Conservation (phyloP, 2,797 vertebrate species). For the Gymnopithys bicolor region DNA sequence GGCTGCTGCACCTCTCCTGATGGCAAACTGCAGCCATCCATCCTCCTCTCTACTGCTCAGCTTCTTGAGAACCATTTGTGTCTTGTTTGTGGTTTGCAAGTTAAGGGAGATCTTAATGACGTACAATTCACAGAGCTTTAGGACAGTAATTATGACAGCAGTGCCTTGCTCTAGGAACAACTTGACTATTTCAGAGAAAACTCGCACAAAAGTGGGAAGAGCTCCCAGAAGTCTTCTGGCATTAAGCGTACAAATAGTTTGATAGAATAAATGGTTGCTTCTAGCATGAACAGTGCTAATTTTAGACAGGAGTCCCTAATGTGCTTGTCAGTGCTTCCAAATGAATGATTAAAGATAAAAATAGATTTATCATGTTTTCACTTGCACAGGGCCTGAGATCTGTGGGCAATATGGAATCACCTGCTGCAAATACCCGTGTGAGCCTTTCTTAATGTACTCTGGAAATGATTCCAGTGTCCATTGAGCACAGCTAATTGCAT, state of each 20-base stretch:
- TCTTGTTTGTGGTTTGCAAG: not conserved
- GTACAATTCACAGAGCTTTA: not conserved
- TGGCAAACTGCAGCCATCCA: not conserved
- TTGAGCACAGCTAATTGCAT: constrained; percentile 24
- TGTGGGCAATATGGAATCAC: constrained; percentile 12
- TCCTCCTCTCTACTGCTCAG: not conserved
- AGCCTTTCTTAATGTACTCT: constrained; percentile 20
- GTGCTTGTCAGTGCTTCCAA: constrained; percentile 45
- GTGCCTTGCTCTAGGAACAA: not conserved
- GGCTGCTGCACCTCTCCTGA: not conserved
- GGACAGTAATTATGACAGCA: not conserved
- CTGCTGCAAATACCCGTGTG: not conserved
- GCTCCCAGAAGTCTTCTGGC: constrained; percentile 49
- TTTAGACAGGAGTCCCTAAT: constrained; percentile 68
- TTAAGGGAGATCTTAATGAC: not conserved
- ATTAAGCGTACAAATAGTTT: constrained; percentile 17
- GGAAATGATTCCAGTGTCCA: constrained; percentile 23
- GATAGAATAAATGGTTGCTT: constrained; percentile 65
- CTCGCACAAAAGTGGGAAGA: not conserved
- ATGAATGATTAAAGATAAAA: constrained; percentile 46
- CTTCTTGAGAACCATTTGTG: not conserved
- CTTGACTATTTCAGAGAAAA: not conserved
- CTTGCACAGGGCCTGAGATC: not conserved
- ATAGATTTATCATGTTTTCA: constrained; percentile 49
- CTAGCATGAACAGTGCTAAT: constrained; percentile 64